phyloP scores from a whole-genome alignment of 2,113 vertebrate species.

The Eublepharis macularius region DNA sequence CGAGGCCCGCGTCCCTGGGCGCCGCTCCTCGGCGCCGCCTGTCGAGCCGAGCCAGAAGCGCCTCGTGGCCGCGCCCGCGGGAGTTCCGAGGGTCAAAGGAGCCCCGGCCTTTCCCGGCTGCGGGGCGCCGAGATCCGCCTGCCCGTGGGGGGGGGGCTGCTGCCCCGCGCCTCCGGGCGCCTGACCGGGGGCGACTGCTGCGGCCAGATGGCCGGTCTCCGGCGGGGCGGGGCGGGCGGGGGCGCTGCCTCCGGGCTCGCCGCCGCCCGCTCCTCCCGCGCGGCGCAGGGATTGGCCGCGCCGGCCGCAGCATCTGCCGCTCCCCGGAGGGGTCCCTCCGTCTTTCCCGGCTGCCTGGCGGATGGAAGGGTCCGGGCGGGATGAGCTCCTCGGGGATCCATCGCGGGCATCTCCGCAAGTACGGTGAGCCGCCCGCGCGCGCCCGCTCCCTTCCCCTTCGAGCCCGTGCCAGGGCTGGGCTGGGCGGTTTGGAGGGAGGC shows the following conservation, averaged over 20 bases:
- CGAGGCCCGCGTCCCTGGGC: not conserved
- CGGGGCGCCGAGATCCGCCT: no score
- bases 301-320: not conserved
- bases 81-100: no score
- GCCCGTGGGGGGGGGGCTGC: no score
- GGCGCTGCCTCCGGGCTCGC: not conserved
- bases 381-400: constrained; percentile 77
- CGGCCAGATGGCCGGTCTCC: not conserved
- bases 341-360: not conserved
- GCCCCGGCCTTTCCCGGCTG: no score
- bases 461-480: no score
- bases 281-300: not conserved
- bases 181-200: no score
- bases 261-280: not conserved
- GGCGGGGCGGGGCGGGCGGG: not conserved
- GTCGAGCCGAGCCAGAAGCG: no score
- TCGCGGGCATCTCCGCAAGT: constrained; percentile 81
- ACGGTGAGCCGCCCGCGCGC: constrained; percentile 67
- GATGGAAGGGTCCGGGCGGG: constrained; percentile 45
- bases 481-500: not conserved
- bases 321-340: no score
- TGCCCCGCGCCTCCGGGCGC: no score
- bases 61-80: no score
- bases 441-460: no score
- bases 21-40: no score